A percentile compares a stretch with the other conserved stretches of the same genome.
phyloP scores from a whole-genome alignment of 2,888 invertebrate genomes.

The Sisyra nigra region DNA sequence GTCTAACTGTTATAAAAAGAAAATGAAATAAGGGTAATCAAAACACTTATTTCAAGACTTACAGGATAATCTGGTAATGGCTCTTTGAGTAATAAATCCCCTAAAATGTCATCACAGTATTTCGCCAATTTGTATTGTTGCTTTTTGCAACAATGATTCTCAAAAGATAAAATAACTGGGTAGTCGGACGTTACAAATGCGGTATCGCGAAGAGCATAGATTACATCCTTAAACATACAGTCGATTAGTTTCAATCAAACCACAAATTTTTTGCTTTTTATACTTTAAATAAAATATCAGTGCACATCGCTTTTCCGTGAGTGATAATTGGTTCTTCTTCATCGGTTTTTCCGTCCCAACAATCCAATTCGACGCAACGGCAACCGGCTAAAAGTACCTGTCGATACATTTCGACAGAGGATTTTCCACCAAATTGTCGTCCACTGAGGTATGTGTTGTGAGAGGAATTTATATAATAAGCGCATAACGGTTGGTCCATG shows the following conservation, averaged over 20 bases:
- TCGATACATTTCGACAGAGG: conserved; percentile 97
- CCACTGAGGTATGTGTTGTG: conserved; percentile 92
- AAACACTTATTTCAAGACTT: conserved; percentile 20
- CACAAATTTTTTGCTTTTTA: background rate
- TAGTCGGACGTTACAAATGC: conserved; percentile 97
- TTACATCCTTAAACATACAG: conserved; percentile 53
- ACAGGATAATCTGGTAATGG: conserved; percentile 76
- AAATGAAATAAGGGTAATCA: background rate
- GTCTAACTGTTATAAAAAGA: conserved; percentile 52
- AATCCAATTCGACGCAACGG: conserved; percentile 95
- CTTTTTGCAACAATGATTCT: conserved; percentile 96
- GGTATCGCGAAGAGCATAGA: conserved; percentile 92
- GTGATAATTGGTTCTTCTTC: conserved; percentile 99
- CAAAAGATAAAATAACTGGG: conserved; percentile 95
- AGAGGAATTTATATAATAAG: conserved; percentile 98
- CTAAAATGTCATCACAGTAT: conserved; percentile 96
- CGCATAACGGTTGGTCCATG: conserved; percentile 96
- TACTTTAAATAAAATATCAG: conserved; percentile 91
- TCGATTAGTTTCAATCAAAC: conserved; percentile 3
- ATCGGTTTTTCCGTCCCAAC: conserved; percentile 97
- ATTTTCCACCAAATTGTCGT: conserved; percentile 94
- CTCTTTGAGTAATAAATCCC: conserved; percentile 58
- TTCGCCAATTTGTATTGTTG: conserved; percentile 98
- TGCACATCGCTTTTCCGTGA: conserved; percentile 99
- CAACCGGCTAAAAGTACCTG: conserved; percentile 95